Base-by-base conservation (phyloP, 2,888 invertebrate genomes). In the Emmelina monodactyla region DNA sequence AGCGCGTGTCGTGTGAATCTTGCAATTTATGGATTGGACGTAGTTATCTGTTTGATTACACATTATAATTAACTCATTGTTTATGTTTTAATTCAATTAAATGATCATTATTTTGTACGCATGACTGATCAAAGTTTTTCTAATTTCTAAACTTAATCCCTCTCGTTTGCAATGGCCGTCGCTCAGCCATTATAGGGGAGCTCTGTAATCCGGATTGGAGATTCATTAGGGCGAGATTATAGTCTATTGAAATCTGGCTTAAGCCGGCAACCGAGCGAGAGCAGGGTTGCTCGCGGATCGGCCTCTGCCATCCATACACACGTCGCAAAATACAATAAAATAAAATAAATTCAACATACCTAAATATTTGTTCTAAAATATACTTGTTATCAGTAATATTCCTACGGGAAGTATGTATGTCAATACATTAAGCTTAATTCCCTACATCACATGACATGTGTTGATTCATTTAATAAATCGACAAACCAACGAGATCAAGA, bases 211-310 rank as follows among this genome's bases (percentile, higher is more conserved):
- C 79, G 80, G 78, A 78, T 76, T 66, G 69, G 65, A 72, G 80
- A 80, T 80, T 81, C 80, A 81, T 81, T 81, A 81, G 76, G 71
- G 69, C 61, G 67, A 78, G 80, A 80, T 81, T 80, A 80, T 73
- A 63, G 69, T 71, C 76, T 72, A 80, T 81, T 79, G 79, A 80
- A 79, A 80, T 79, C 76, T 73, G 65, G 72, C 73, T 71, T 69
- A 67, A 63, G 59, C 64, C 62, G 49, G 53, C 48, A 57, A 55
- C 61, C 53, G 53, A 50, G 50, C 53, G 61, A 53, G 55, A 50
- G n/a, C 25, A 11, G 25, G 11, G 3, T 4, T 11, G n/a, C 25
- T n/a, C n/a, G n/a, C n/a, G n/a, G n/a, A n/a, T n/a, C n/a, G n/a
- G n/a, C n/a, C n/a, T n/a, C n/a, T n/a, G n/a, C n/a, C n/a, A n/a